A percentile compares a stretch with the other conserved stretches of the same genome.
phyloP scores from a whole-genome alignment of 2,113 vertebrate species.

The Zonotrichia leucophrys region DNA sequence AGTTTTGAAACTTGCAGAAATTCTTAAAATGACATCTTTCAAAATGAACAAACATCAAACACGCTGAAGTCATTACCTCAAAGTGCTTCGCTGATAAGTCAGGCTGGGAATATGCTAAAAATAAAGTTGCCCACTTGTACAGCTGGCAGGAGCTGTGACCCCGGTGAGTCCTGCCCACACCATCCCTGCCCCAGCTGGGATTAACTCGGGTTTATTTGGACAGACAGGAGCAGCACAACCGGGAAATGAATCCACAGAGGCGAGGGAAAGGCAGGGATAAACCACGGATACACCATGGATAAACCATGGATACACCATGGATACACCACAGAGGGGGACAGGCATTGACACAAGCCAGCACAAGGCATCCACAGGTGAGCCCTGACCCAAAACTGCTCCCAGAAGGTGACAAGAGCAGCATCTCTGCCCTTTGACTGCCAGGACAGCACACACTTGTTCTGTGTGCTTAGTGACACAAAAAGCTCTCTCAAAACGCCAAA shows the following conservation, averaged over 20 bases:
- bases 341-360: background rate
- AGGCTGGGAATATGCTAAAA: conserved; percentile 67
- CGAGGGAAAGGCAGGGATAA: background rate
- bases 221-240: background rate
- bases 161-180: background rate
- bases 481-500: background rate
- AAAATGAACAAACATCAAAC: conserved; percentile 75
- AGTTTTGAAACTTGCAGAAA: conserved; percentile 74
- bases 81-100: conserved; percentile 67
- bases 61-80: conserved; percentile 64
- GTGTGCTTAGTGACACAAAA: background rate
- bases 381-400: background rate
- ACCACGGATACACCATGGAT: fast-evolving
- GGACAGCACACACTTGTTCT: background rate
- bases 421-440: background rate
- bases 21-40: conserved; percentile 81
- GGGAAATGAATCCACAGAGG: background rate
- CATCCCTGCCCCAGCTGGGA: fast-evolving
- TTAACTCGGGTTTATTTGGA: background rate
- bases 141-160: background rate
- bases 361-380: background rate
- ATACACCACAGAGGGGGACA: background rate
- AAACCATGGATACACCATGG: fast-evolving
- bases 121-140: conserved; percentile 57
- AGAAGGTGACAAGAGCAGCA: background rate